Evolutionary conservation across 2,797 vertebrate genomes (phyloP).

Genomic region (Pterois miles): DNA sequence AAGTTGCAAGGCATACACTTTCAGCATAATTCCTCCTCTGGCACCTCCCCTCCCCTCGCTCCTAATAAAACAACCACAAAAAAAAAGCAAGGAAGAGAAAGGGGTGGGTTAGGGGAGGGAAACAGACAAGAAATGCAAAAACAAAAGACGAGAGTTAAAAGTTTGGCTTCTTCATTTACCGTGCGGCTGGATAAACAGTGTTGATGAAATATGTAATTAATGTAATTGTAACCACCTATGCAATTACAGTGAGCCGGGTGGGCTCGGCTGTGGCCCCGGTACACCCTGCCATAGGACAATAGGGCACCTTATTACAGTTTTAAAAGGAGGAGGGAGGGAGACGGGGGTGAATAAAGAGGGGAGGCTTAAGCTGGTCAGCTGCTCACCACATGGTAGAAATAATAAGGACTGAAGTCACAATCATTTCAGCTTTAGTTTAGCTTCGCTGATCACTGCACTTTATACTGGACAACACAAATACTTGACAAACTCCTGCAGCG

Average conservation of each 20-base stretch:
- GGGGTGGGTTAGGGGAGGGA: neutral
- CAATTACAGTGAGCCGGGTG: slow-evolving; percentile 81
- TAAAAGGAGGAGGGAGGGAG: slow-evolving; percentile 69
- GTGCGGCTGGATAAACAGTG: slow-evolving; percentile 82
- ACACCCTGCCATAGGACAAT: slow-evolving; percentile 75
- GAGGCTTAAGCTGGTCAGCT: slow-evolving; percentile 93
- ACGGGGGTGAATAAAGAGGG: slow-evolving; percentile 30
- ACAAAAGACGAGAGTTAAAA: slow-evolving; percentile 79
- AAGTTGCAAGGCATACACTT: slow-evolving; percentile 91
- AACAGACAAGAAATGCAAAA: slow-evolving; percentile 63
- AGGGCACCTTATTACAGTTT: slow-evolving; percentile 84
- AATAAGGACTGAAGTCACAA: slow-evolving; percentile 89
- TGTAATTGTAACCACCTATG: slow-evolving; percentile 88
- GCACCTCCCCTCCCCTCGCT: slow-evolving; percentile 77
- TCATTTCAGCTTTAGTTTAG: slow-evolving; percentile 91
- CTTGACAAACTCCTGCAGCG: slow-evolving; percentile 44
- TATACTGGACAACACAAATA: slow-evolving; percentile 56
- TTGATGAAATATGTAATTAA: slow-evolving; percentile 88
- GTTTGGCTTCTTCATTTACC: slow-evolving; percentile 78
- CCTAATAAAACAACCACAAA: slow-evolving; percentile 75
- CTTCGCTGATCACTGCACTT: slow-evolving; percentile 76
- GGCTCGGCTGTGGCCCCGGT: slow-evolving; percentile 65
- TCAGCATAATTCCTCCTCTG: slow-evolving; percentile 86
- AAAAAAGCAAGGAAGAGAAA: slow-evolving; percentile 23
- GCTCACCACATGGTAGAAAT: slow-evolving; percentile 94